phyloP scores from a whole-genome alignment of 2,797 vertebrate species.

The Oryzias sinensis region DNA sequence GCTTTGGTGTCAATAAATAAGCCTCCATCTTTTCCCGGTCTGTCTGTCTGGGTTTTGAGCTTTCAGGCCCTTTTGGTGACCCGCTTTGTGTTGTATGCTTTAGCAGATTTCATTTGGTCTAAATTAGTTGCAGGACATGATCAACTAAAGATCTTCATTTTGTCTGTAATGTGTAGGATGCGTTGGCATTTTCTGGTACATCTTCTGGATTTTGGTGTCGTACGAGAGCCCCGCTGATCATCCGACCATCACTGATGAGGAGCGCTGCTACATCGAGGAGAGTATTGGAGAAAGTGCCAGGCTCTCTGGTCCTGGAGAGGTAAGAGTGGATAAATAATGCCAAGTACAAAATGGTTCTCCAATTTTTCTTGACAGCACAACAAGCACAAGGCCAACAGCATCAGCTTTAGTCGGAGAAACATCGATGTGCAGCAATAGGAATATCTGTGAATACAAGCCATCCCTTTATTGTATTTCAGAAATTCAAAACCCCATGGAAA shows the following conservation, averaged over 20 bases:
- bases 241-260: slow-evolving; percentile 92
- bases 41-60: slow-evolving; percentile 48
- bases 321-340: slow-evolving; percentile 61
- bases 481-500: slow-evolving; percentile 89
- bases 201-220: slow-evolving; percentile 96
- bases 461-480: slow-evolving; percentile 67
- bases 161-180: slow-evolving; percentile 75
- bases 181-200: slow-evolving; percentile 93
- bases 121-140: slow-evolving; percentile 3
- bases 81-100: slow-evolving; percentile 3
- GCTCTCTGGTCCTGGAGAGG: slow-evolving; percentile 88
- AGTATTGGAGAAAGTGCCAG: slow-evolving; percentile 95
- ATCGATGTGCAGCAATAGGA: not conserved
- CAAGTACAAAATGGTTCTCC: no score
- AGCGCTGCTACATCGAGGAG: slow-evolving; percentile 96
- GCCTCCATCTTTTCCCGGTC: slow-evolving; percentile 33
- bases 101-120: slow-evolving; percentile 6
- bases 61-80: slow-evolving; percentile 44
- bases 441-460: not conserved
- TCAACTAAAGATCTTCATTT: slow-evolving; percentile 2
- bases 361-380: not conserved
- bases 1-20: slow-evolving; percentile 65
- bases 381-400: not conserved
- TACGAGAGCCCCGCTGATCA: slow-evolving; percentile 96
- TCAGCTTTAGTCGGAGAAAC: not conserved